phyloP scores from a whole-genome alignment of 2,888 invertebrate species.

The Sclerodermus sp. region DNA sequence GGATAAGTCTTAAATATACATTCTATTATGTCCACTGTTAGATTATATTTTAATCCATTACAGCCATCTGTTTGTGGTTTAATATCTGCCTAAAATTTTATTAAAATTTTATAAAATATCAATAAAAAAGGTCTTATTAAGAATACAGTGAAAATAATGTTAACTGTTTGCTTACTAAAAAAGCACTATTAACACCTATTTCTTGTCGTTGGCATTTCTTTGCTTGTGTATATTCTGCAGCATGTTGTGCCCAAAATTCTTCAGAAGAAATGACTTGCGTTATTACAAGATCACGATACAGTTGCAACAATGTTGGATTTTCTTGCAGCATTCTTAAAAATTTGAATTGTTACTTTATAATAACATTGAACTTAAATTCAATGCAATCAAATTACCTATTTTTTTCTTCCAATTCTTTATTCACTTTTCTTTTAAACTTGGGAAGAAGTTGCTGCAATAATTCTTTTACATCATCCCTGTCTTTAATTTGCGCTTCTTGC shows the following conservation, averaged over 20 bases:
- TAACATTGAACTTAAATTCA: background rate
- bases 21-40: conserved; percentile 95
- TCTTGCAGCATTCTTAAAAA: conserved; percentile 72
- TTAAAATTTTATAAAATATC: background rate
- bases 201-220: conserved; percentile 77
- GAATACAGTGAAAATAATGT: too few species aligned
- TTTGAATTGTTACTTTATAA: background rate
- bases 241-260: conserved; percentile 96
- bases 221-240: conserved; percentile 73
- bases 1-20: conserved; percentile 99
- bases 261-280: conserved; percentile 94
- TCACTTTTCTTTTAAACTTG: conserved; percentile 90
- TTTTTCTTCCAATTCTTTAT: conserved; percentile 87
- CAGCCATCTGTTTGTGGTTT: conserved; percentile 96
- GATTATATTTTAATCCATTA: conserved; percentile 95
- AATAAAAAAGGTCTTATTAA: too few species aligned
- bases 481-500: conserved; percentile 78
- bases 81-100: conserved; percentile 75
- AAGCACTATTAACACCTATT: conserved; percentile 75
- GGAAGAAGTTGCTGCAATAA: conserved; percentile 87
- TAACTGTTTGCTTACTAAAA: conserved; percentile 64
- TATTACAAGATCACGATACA: conserved; percentile 96
- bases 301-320: conserved; percentile 86
- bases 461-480: conserved; percentile 92
- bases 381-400: conserved; percentile 63